Conservation (phyloP, 2,888 invertebrate genomes). For the Malachius bipustulatus region DNA sequence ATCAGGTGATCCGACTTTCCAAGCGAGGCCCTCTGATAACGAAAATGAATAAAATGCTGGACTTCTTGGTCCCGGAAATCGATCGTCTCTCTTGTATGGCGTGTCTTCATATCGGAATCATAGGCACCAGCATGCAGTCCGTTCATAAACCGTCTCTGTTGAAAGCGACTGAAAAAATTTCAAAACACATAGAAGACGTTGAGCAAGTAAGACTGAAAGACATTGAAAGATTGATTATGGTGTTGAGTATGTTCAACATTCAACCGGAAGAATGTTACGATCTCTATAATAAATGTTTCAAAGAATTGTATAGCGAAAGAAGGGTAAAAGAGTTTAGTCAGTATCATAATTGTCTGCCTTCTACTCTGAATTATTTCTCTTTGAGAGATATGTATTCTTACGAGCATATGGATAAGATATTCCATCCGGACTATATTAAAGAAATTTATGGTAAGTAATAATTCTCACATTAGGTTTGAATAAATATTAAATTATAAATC, state of each 20-base stretch:
- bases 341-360: constrained; percentile 48
- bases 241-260: constrained; percentile 49
- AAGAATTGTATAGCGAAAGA: constrained; percentile 38
- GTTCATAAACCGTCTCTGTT: constrained; percentile 39
- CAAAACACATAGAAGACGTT: constrained; percentile 34
- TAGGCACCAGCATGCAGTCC: constrained; percentile 44
- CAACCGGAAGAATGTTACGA: constrained; percentile 40
- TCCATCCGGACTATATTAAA: constrained; percentile 46
- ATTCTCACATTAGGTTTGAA: no score
- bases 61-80: constrained; percentile 43
- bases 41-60: constrained; percentile 41
- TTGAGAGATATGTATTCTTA: constrained; percentile 44
- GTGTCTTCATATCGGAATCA: constrained; percentile 53
- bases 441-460: constrained; percentile 43
- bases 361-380: constrained; percentile 49
- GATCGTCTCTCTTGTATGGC: constrained; percentile 47
- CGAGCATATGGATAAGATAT: constrained; percentile 45
- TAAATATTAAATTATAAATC: no score
- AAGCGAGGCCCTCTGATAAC: constrained; percentile 35
- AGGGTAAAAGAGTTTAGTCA: constrained; percentile 44
- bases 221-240: constrained; percentile 55
- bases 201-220: constrained; percentile 53
- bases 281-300: constrained; percentile 35
- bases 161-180: constrained; percentile 42
- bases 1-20: constrained; percentile 49